Evolutionary conservation across 2,888 invertebrate species (phyloP).

Genomic region (Drosophila mulleri): DNA sequence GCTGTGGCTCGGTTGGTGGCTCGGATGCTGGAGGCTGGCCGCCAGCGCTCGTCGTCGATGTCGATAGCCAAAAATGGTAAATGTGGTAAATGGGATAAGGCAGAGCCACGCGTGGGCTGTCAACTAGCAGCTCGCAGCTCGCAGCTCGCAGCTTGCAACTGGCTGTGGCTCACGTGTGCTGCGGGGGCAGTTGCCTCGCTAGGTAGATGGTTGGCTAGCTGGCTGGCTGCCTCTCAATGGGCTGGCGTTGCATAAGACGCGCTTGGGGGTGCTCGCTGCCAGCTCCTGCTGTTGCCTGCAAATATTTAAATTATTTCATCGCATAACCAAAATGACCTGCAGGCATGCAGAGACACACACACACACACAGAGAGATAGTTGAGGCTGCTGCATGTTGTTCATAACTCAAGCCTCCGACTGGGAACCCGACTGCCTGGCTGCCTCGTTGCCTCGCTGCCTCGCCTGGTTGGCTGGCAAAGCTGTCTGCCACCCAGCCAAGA

Average conservation of each 20-base stretch:
- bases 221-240: conserved; percentile 29
- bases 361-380: background rate
- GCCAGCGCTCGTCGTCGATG: conserved; percentile 70
- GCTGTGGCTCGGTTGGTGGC: conserved; percentile 40
- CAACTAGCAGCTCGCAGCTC: conserved; percentile 50
- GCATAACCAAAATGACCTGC: conserved; percentile 76
- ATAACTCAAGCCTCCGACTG: conserved; percentile 66
- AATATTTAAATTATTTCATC: conserved; percentile 81
- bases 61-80: conserved; percentile 81
- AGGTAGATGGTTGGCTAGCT: background rate
- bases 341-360: conserved; percentile 59
- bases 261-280: conserved; percentile 66
- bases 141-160: conserved; percentile 28
- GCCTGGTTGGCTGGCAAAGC: conserved; percentile 19
- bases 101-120: conserved; percentile 80
- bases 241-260: conserved; percentile 69
- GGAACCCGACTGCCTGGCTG: conserved; percentile 17
- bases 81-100: conserved; percentile 81
- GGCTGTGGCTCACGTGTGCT: conserved; percentile 46
- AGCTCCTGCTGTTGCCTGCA: conserved; percentile 58
- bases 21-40: conserved; percentile 66
- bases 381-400: conserved; percentile 48
- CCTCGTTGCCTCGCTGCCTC: conserved; percentile 2
- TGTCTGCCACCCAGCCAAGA: conserved; percentile 29
- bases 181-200: conserved; percentile 7